Evolutionary conservation across 2,113 vertebrate species (phyloP).

Genomic region (Centropus bengalensis): DNA sequence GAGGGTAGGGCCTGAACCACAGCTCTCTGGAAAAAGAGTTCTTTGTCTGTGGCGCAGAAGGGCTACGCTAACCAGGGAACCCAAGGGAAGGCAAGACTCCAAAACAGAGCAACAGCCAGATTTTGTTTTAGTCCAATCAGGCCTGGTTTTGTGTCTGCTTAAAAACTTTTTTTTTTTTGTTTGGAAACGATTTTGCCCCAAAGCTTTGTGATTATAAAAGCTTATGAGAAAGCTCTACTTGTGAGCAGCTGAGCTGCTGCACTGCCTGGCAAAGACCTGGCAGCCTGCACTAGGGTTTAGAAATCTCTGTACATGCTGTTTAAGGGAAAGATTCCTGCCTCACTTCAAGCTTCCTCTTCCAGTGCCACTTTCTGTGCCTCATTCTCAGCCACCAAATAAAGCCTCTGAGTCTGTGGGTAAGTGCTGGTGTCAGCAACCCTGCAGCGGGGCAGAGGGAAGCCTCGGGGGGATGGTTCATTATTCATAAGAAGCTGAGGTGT

Average conservation of each 20-base stretch:
- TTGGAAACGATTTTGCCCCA: slow-evolving; percentile 47
- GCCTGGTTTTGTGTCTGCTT: slow-evolving; percentile 36
- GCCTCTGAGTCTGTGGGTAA: slow-evolving; percentile 37
- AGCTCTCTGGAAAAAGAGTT: slow-evolving; percentile 26
- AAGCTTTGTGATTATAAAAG: slow-evolving; percentile 63
- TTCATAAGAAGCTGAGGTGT: slow-evolving; percentile 24
- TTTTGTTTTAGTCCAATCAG: slow-evolving; percentile 24
- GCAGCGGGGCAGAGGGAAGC: neutral
- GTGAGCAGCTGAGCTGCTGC: slow-evolving; percentile 63
- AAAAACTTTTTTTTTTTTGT: slow-evolving; percentile 50
- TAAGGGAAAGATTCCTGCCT: slow-evolving; percentile 33
- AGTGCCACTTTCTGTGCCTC: slow-evolving; percentile 34
- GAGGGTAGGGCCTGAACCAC: slow-evolving; percentile 13
- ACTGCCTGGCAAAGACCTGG: slow-evolving; percentile 65
- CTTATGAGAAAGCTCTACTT: slow-evolving; percentile 54
- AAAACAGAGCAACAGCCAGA: neutral
- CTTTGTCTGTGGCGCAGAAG: slow-evolving; percentile 33
- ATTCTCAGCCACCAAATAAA: neutral
- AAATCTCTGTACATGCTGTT: slow-evolving; percentile 36
- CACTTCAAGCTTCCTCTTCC: slow-evolving; percentile 21
- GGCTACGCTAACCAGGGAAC: neutral
- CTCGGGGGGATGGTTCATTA: neutral
- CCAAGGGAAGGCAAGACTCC: slow-evolving; percentile 39
- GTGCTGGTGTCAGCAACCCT: slow-evolving; percentile 37
- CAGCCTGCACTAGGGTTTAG: slow-evolving; percentile 29